These are phyloP conservation scores for Calliphora vomitoria DNA, from an alignment of 2,888 invertebrate genomes.

Conservation along the genomic window DNA sequence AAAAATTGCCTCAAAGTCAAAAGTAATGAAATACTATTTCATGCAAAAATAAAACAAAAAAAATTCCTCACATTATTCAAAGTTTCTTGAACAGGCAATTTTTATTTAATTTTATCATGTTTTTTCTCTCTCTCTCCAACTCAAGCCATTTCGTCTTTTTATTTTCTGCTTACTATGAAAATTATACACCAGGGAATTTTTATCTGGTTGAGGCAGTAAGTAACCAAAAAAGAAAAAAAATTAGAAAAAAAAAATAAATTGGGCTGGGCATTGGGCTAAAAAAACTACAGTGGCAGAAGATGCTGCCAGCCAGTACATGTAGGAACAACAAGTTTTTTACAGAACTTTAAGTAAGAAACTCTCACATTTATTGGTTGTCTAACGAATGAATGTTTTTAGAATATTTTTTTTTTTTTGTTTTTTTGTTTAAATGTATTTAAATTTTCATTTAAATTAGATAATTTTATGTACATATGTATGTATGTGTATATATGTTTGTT, in stretches of 20 bases:
- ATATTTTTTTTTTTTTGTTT: too few species aligned
- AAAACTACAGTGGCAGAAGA: slow-evolving; percentile 34
- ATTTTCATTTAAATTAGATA: slow-evolving; percentile 70
- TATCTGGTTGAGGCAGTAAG: slow-evolving; percentile 50
- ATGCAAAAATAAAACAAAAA: slow-evolving; percentile 16
- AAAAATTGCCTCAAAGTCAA: slow-evolving; percentile 26
- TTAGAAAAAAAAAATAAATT: slow-evolving; percentile 72
- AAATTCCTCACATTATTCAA: slow-evolving; percentile 60
- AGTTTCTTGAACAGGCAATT: slow-evolving; percentile 53
- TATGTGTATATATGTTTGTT: slow-evolving; percentile 23
- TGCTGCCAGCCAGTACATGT: slow-evolving; percentile 25
- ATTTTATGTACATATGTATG: slow-evolving; percentile 45
- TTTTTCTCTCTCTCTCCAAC: slow-evolving; percentile 61
- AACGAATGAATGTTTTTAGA: slow-evolving; percentile 28
- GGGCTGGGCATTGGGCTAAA: slow-evolving; percentile 74
- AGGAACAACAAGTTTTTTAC: slow-evolving; percentile 55
- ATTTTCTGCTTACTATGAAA: slow-evolving; percentile 73
- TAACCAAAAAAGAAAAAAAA: slow-evolving; percentile 25
- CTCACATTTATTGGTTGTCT: slow-evolving; percentile 49
- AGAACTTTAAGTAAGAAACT: slow-evolving; percentile 15
- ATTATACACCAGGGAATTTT: slow-evolving; percentile 79
- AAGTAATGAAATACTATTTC: slow-evolving; percentile 17
- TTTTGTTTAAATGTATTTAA: slow-evolving; percentile 62
- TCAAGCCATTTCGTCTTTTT: slow-evolving; percentile 52
- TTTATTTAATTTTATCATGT: slow-evolving; percentile 77